Evolutionary conservation across 2,797 vertebrate species (phyloP), one percentile per base, ranked within the genome.

Genomic region (Hyperoplus immaculatus): DNA sequence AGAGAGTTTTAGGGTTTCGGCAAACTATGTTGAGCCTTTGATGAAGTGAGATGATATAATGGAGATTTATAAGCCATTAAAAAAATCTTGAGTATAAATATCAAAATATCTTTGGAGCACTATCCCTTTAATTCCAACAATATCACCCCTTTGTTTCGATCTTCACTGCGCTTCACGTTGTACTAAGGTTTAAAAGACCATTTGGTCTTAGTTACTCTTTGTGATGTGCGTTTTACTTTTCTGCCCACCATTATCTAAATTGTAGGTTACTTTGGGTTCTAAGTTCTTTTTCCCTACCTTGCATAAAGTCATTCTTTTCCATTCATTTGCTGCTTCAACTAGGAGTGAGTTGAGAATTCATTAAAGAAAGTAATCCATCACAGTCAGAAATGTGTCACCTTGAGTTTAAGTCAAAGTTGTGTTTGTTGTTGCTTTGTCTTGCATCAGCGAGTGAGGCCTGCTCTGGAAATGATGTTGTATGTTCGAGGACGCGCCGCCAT

Each of bases 31-130:
- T 47, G 18, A 77, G 45, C 14, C 57, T 66, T 67, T 59, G 50
- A 43, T 79, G 12, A 82, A 54, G 21, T 72, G n/a, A 21, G 43
- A 56, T 29, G 1, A 63, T 41, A n/a, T 49, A 46, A 50, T n/a
- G 59, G n/a, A 18, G 49, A 84, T 78, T 62, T 49, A 79, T 78
- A 61, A 43, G 2, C 11, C 11, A 53, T 12, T 2, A 56, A 72
- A 29, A 14, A 54, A 29, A 29, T 29, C 29, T 29, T 29, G 29
- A 29, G 29, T 29, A 29, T 3, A 29, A 3, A 29, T 29, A 29
- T 29, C 29, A 29, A 29, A 29, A 29, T 29, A 29, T 29, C 29
- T 29, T 29, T 29, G 36, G 29, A 72, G 15, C 21, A 62, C 65
- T 60, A 56, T 70, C 4, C 74, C 41, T 16, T 69, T 9, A 62